Evolutionary conservation across 2,797 vertebrate species (phyloP), one percentile per base, ranked within the genome.

Genomic region (Schizopygopsis malacanthus): DNA sequence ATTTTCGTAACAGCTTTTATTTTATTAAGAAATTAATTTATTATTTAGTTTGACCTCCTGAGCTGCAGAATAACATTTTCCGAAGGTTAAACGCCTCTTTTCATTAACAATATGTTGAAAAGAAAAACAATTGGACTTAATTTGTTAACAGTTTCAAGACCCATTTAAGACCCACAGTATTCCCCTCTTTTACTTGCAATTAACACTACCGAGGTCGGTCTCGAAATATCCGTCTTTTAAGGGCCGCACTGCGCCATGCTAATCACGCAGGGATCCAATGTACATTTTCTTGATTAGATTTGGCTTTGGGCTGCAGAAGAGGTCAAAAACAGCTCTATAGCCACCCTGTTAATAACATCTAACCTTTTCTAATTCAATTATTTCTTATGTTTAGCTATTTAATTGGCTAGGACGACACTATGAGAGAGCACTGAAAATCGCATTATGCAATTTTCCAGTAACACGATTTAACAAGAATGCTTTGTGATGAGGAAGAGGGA

Each of bases 381-480:
- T 88, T 90, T 88, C 87, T 89, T 89, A 90, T 89, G 89, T 90
- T 88, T 84, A 88, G 89, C 73, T 45, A 87, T 91, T 91, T 91
- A 90, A 92, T 90, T 92, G 91, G 85, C 85, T 86, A 82, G 87
- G 88, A 85, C 50, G 71, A 89, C 89, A 90, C 87, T 86, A 85
- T 91, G 89, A 91, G 86, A 88, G 87, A 73, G 83, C 81, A 71
- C 77, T 83, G 89, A 59, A 90, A 91, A 92, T 88, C 81, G 87
- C 88, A 91, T 92, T 88, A 90, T 87, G 86, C 89, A 92, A 90
- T 90, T 91, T 92, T 87, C 85, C 83, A 88, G 88, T 86, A 85
- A 91, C 87, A 86, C 82, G 78, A 81, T 79, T 85, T 25, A 7
- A 91, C 90, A 90, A 90, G 87, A 88, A 86, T 81, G 84, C 73